phyloP scores from a whole-genome alignment of 2,113 vertebrate species.

The Leptobrachium ailaonicum region DNA sequence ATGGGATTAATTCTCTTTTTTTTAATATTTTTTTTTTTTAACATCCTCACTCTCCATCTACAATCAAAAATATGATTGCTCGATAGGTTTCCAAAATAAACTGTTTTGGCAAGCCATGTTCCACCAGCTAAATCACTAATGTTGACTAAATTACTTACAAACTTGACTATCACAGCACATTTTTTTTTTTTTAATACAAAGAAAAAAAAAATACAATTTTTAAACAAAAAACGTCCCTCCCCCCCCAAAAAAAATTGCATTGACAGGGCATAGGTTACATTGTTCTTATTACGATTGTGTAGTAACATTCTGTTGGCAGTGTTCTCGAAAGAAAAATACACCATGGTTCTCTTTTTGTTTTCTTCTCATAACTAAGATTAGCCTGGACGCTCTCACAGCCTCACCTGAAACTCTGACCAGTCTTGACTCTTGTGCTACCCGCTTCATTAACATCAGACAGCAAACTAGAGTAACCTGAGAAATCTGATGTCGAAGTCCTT shows the following conservation, averaged over 20 bases:
- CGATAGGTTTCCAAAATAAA: slow-evolving; percentile 23
- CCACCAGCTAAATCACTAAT: slow-evolving; percentile 67
- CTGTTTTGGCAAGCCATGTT: slow-evolving; percentile 49
- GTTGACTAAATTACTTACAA: slow-evolving; percentile 89
- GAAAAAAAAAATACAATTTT: slow-evolving; percentile 69
- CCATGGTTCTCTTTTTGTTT: slow-evolving; percentile 63
- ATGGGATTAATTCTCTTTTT: neutral
- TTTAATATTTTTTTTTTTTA: neutral
- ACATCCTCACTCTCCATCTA: neutral
- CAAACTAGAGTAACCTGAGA: slow-evolving; percentile 99
- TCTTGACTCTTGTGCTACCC: slow-evolving; percentile 98
- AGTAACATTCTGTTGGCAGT: slow-evolving; percentile 99
- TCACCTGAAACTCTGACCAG: slow-evolving; percentile 99
- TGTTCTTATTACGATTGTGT: slow-evolving; percentile 92
- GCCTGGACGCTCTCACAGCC: slow-evolving; percentile 75
- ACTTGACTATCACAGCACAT: slow-evolving; percentile 83
- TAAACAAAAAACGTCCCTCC: too few relatives aligned
- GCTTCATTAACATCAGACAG: slow-evolving; percentile 97
- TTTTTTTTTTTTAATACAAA: slow-evolving; percentile 46
- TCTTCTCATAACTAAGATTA: slow-evolving; percentile 57
- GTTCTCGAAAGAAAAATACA: slow-evolving; percentile 86
- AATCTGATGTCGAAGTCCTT: slow-evolving; percentile 98
- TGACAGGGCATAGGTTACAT: slow-evolving; percentile 95
- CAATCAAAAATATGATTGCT: slow-evolving; percentile 4
- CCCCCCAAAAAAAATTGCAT: slow-evolving; percentile 87